Evolutionary conservation across 2,888 invertebrate species (phyloP).

Genomic region (Meiosimyza decipiens): DNA sequence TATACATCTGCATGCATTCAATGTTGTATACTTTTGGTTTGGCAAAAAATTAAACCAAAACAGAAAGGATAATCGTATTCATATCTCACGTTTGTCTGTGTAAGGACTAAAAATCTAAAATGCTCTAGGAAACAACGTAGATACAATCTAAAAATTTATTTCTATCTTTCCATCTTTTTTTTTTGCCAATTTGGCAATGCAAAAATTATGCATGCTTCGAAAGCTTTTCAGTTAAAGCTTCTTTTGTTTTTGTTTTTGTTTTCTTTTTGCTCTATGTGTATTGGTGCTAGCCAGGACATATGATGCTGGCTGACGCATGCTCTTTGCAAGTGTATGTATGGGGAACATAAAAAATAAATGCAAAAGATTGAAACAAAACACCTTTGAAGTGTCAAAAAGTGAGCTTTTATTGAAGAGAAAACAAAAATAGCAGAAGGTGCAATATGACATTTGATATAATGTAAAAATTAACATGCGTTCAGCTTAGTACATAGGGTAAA

Average conservation of each 20-base stretch:
- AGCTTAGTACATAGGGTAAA: no score
- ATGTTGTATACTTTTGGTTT: background rate
- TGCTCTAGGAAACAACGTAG: conserved; percentile 14
- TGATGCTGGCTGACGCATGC: conserved; percentile 32
- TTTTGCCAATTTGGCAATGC: conserved; percentile 18
- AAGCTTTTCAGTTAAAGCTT: conserved; percentile 7
- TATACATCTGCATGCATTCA: background rate
- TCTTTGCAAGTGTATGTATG: background rate
- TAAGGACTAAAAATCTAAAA: conserved; percentile 36
- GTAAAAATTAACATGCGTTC: background rate
- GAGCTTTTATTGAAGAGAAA: conserved; percentile 13
- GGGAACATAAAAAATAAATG: background rate
- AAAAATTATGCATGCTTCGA: background rate
- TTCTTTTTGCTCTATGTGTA: background rate
- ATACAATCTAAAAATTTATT: conserved; percentile 14
- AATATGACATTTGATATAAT: background rate
- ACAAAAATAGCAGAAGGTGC: background rate
- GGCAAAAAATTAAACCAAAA: background rate
- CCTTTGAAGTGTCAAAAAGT: conserved; percentile 17
- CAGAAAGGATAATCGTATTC: background rate
- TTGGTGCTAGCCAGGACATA: conserved; percentile 24
- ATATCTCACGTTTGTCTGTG: conserved; percentile 28
- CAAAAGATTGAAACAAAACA: background rate
- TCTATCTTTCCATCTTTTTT: background rate
- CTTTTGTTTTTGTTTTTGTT: conserved; percentile 16